Evolutionary conservation across 2,113 vertebrate genomes (phyloP).

Genomic region (Benitochromis conjunctus): DNA sequence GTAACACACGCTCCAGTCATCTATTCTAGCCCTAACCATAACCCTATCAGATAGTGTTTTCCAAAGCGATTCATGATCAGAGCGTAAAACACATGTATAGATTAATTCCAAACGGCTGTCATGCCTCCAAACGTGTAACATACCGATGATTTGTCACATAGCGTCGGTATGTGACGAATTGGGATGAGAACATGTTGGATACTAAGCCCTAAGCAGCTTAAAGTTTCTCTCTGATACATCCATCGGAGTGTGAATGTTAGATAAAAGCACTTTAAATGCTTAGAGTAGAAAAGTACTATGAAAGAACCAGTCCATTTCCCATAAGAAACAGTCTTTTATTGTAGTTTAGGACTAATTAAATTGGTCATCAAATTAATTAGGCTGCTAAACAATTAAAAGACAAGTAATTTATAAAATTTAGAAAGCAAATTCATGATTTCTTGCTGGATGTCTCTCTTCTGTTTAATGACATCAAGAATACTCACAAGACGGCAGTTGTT

Average conservation of each 20-base stretch:
- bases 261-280: background rate
- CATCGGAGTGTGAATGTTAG: background rate
- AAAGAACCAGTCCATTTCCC: background rate
- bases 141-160: too few relatives aligned
- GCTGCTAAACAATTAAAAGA: background rate
- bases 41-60: too few relatives aligned
- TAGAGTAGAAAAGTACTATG: background rate
- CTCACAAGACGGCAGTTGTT: background rate
- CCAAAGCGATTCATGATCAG: too few relatives aligned
- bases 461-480: background rate
- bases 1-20: too few relatives aligned
- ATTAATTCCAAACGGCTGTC: too few relatives aligned
- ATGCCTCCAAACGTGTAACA: too few relatives aligned
- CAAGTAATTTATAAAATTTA: background rate
- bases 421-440: background rate
- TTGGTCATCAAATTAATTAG: background rate
- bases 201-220: too few relatives aligned
- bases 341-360: background rate
- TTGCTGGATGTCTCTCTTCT: background rate
- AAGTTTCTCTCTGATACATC: accelerated
- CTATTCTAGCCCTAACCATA: too few relatives aligned
- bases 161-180: too few relatives aligned
- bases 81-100: too few relatives aligned
- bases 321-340: background rate
- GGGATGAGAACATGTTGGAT: too few relatives aligned